Base-by-base conservation (phyloP, 1,140 invertebrate genomes). In the Lanistes nyassanus region DNA sequence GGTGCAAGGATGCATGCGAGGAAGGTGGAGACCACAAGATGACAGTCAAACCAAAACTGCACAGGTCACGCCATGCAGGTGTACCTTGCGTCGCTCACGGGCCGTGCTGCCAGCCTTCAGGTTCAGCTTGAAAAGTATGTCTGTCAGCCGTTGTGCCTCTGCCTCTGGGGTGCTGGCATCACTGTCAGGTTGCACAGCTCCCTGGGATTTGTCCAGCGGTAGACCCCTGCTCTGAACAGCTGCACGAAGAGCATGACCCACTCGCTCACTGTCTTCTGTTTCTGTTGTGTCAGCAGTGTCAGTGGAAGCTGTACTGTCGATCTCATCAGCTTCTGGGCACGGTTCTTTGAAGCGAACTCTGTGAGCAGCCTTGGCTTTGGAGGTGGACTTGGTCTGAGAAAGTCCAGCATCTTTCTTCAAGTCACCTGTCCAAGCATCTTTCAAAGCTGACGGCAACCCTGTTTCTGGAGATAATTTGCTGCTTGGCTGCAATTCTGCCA, bases 71-170 rank as follows among this genome's bases (percentile, higher is more conserved):
- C 56, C 77, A 79, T 79, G 78, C 78, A 73, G 64, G 74, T 47
- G 42, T 81, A 81, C 80, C 77, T 81, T 81, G 69, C 79, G 74
- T 26, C 79, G 73, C 42, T 81, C 79, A 29, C 80, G 53, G 2
- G 77, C 77, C 36, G 80, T 79, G n/a, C 62, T 72, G 7, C 80
- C 80, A 29, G 80, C 69, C 65, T 77, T 81, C 53, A 81, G 60
- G 55, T 81, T 79, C 26, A 81, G 75, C 60, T 79, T 81, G 55
- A 81, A 75, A n/a, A 81, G 77, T 53, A 78, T 76, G 60, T 81
- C 80, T 29, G 75, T 79, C n/a, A 78, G 58, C 36, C 64, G 72
- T 3, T 64, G 73, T 31, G 75, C 75, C 47, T 81, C 80, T 0
- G 47, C 29, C 53, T 81, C 80, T 26, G 80, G 77, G 0, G 72